A percentile compares a stretch with the other conserved stretches of the same genome.
These are phyloP conservation scores for Pseudomyrmex flavicornis DNA, from an alignment of 1,140 invertebrate genomes.

Conservation along the genomic window DNA sequence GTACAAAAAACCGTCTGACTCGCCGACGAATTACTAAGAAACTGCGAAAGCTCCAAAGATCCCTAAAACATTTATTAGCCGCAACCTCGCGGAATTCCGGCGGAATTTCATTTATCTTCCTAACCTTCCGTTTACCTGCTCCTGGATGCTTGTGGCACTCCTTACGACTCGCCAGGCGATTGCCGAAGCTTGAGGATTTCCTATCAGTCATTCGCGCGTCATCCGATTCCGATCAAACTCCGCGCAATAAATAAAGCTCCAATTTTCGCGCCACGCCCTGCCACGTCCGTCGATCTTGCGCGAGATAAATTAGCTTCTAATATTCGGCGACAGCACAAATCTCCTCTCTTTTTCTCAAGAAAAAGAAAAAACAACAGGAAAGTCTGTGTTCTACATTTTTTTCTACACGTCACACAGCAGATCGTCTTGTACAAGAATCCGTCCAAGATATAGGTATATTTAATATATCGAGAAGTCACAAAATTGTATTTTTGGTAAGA, in stretches of 20 bases:
- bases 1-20: not conserved
- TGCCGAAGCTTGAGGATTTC: conserved; percentile 67
- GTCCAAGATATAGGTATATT: not conserved
- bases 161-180: conserved; percentile 42
- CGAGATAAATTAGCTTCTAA: conserved; percentile 57
- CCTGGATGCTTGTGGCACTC: conserved; percentile 2
- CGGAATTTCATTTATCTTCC: conserved; percentile 72
- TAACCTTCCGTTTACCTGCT: conserved; percentile 49
- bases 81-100: conserved; percentile 45
- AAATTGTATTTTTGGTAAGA: not conserved
- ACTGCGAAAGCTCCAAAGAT: conserved; percentile 4
- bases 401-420: too few relatives aligned
- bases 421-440: not conserved
- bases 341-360: not conserved
- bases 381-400: not conserved
- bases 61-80: conserved; percentile 61
- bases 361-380: not conserved
- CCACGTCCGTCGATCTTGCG: conserved; percentile 52
- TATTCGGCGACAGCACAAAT: conserved; percentile 18
- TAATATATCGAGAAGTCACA: too few relatives aligned
- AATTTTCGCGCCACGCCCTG: conserved; percentile 55
- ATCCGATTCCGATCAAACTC: conserved; percentile 70
- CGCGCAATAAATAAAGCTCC: conserved; percentile 71
- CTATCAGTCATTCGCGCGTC: conserved; percentile 67
- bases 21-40: conserved; percentile 28